phyloP scores from a whole-genome alignment of 2,888 invertebrate genomes.

The Drosophila borborema region DNA sequence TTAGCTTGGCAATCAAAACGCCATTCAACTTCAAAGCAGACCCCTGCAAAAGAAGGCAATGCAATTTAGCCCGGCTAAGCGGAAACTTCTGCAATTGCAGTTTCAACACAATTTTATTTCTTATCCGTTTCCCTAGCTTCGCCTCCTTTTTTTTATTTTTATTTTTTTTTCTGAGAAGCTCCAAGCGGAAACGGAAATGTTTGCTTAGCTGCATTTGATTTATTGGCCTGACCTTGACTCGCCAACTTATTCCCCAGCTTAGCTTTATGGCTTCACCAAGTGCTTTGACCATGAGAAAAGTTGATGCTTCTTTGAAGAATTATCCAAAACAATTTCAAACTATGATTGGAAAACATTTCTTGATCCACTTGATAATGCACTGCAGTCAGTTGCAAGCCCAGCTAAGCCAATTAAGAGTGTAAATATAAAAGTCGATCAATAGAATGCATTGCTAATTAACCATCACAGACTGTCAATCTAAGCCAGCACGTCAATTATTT shows the following conservation, averaged over 20 bases:
- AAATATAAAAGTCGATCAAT: neutral
- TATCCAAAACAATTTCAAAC: slow-evolving; percentile 4
- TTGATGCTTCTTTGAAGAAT: neutral
- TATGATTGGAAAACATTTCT: neutral
- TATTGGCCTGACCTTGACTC: slow-evolving; percentile 18
- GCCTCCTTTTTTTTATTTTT: neutral
- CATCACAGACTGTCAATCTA: neutral
- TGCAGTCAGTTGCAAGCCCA: neutral
- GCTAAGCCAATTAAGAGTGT: neutral
- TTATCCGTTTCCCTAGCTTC: neutral
- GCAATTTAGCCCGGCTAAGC: slow-evolving; percentile 17
- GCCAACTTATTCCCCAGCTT: slow-evolving; percentile 4
- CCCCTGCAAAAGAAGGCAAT: neutral
- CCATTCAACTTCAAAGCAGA: neutral
- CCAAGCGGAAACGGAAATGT: slow-evolving; percentile 56
- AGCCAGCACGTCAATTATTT: neutral
- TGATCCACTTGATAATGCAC: neutral
- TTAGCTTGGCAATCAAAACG: slow-evolving; percentile 26
- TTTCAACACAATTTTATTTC: slow-evolving; percentile 18
- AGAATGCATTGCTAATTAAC: neutral
- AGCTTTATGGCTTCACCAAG: slow-evolving; percentile 22
- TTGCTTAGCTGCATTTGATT: slow-evolving; percentile 36
- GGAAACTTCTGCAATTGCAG: slow-evolving; percentile 32
- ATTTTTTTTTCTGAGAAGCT: too few relatives aligned
- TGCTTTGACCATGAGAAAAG: slow-evolving; percentile 10